Conservation (phyloP, 2,113 vertebrate genomes). For the Columbina picui region DNA sequence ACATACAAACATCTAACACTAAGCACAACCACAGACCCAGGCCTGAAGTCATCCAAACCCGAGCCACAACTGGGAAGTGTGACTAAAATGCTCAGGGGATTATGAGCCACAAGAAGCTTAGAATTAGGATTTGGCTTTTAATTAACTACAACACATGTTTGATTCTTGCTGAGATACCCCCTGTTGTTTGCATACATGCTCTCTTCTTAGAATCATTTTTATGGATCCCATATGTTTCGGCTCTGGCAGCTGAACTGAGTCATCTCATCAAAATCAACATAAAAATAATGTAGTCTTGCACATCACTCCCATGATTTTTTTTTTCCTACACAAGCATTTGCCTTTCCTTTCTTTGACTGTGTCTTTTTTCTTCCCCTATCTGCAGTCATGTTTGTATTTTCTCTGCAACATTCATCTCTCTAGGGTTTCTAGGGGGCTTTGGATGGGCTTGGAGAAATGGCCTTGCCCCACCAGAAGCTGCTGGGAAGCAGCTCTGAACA, state of each 20-base stretch:
- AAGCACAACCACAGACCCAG: not conserved
- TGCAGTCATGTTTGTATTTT: not conserved
- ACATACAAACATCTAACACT: rapidly evolving
- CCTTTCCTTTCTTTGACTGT: not conserved
- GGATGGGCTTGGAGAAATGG: not conserved
- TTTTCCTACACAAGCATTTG: not conserved
- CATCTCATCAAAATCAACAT: not conserved
- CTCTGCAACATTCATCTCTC: not conserved
- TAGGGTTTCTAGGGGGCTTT: not conserved
- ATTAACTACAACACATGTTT: not conserved
- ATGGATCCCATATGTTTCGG: not conserved
- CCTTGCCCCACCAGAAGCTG: not conserved
- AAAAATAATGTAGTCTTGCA: not conserved
- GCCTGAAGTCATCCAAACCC: not conserved
- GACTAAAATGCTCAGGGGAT: not conserved
- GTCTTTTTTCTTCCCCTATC: not conserved
- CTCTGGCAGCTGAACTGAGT: not conserved
- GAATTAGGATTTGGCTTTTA: not conserved
- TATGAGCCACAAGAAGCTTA: not conserved
- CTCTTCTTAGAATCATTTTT: not conserved
- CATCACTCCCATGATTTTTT: not conserved
- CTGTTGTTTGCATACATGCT: not conserved
- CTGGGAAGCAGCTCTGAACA: not conserved
- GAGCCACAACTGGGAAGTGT: not conserved
- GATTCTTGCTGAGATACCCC: not conserved